phyloP scores from a whole-genome alignment of 2,888 invertebrate species.

The Uloborus plumipes region DNA sequence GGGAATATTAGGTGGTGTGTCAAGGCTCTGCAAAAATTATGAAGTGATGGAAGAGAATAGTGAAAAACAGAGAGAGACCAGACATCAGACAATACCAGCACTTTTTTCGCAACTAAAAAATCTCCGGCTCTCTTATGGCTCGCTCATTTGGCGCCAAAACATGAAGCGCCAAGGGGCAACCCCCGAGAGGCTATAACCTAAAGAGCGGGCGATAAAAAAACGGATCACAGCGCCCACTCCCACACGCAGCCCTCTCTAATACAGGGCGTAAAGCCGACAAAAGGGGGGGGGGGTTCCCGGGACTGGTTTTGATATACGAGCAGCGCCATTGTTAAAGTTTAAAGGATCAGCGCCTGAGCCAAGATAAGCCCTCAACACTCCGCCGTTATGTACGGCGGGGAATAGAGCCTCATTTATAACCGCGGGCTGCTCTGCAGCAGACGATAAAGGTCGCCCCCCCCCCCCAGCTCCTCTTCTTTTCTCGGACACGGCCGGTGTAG shows the following conservation, averaged over 20 bases:
- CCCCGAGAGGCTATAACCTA: constrained; percentile 17
- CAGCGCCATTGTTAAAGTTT: constrained; percentile 64
- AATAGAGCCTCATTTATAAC: constrained; percentile 62
- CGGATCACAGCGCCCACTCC: constrained; percentile 11
- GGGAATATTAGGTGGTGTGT: too few relatives aligned
- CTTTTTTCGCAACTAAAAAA: not conserved
- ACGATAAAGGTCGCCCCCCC: constrained; percentile 34
- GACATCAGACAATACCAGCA: not conserved
- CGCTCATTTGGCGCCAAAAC: not conserved
- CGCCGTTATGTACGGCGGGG: constrained; percentile 60
- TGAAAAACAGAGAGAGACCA: not conserved
- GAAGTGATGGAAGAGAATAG: not conserved
- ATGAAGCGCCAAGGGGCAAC: constrained; percentile 6
- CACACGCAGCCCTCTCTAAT: constrained; percentile 11
- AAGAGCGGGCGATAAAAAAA: constrained; percentile 43
- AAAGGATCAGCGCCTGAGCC: constrained; percentile 63
- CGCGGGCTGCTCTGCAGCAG: constrained; percentile 39
- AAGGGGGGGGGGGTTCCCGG: constrained; percentile 30
- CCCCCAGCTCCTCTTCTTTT: constrained; percentile 12
- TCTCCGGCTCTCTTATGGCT: not conserved
- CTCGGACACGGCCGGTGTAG: constrained; percentile 38
- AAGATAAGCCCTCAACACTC: constrained; percentile 63
- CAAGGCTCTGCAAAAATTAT: too few relatives aligned
- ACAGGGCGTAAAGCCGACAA: constrained; percentile 52
- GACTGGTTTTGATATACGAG: constrained; percentile 62